Percentiles rank a stretch among this genome's conserved stretches.
Evolutionary conservation across 2,888 invertebrate species (phyloP).

Genomic region (Sarcophaga carnaria): DNA sequence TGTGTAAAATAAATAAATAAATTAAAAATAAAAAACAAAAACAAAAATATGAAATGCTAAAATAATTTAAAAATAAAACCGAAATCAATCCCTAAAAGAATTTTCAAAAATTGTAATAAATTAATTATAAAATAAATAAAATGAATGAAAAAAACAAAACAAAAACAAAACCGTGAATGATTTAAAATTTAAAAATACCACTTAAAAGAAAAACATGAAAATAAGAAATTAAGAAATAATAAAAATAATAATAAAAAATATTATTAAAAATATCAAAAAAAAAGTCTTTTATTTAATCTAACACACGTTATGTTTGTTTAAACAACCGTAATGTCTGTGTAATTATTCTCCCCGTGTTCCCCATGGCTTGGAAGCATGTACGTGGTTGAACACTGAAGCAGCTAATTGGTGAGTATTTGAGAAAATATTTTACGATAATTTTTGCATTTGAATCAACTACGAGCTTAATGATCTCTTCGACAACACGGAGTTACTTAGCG

Average conservation of each 20-base stretch:
- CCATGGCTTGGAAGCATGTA: too few species aligned
- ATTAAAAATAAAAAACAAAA: constrained; percentile 50
- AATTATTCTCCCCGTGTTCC: too few species aligned
- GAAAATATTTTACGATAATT: too few species aligned
- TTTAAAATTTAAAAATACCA: constrained; percentile 62
- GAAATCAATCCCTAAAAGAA: constrained; percentile 70
- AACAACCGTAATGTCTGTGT: too few species aligned
- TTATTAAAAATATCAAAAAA: constrained; percentile 69
- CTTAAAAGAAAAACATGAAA: constrained; percentile 62
- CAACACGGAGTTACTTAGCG: too few species aligned
- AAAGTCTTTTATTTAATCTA: constrained; percentile 7
- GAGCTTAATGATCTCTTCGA: too few species aligned
- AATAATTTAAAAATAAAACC: constrained; percentile 45
- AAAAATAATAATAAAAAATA: constrained; percentile 57
- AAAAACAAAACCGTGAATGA: constrained; percentile 47
- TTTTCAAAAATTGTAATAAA: constrained; percentile 81
- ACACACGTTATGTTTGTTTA: too few species aligned
- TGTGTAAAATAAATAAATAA: constrained; percentile 69
- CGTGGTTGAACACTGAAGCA: too few species aligned
- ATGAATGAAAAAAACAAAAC: constrained; percentile 10
- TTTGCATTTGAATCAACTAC: too few species aligned
- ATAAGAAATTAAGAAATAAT: constrained; percentile 57
- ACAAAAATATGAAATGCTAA: constrained; percentile 62
- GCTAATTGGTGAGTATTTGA: too few species aligned
- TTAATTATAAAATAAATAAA: constrained; percentile 72